Evolutionary conservation across 2,888 invertebrate genomes (phyloP), one percentile per base, ranked within the genome.

Genomic region (Lobophora halterata): DNA sequence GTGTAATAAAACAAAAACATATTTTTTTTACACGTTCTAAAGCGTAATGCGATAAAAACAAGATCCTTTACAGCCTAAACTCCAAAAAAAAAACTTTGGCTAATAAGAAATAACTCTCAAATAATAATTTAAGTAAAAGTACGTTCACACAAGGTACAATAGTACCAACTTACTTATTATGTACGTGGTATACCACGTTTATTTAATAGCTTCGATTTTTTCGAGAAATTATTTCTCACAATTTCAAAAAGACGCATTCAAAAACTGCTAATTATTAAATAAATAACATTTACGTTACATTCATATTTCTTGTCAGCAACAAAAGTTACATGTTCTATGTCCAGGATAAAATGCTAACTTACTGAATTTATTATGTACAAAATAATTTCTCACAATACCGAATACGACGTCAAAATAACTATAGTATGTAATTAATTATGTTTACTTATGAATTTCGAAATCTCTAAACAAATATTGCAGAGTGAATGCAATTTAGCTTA

Each of bases 401-500:
- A 68, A 63, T 55, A 61, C 61, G 57, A 61, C 65, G 56, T 51
- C 48, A 65, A 59, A 62, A 60, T 41, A 46, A 56, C 57, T 64
- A 64, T 56, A n/a, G 58, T 40, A 52, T 61, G 60, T 52, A 56
- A 44, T 51, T 57, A 55, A 61, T 55, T 61, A 58, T 65, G 62
- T 51, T 65, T 73, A 79, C 73, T 73, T 78, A 78, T 77, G 72
- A 70, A 61, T 64, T 65, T 68, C 61, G 61, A 73, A 65, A 73
- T 65, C 61, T 65, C 71, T 76, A 72, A 67, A 61, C 66, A 71
- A 62, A 59, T 64, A 49, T 59, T 61, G 58, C 26, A 56, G 58
- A 58, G 65, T 65, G 58, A 70, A 78, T 54, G 55, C 59, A 68
- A 68, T 72, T 67, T 68, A 71, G 63, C 65, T 72, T 71, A 73